Base-by-base conservation (phyloP, 2,888 invertebrate species). In the Drosophila mulleri region DNA sequence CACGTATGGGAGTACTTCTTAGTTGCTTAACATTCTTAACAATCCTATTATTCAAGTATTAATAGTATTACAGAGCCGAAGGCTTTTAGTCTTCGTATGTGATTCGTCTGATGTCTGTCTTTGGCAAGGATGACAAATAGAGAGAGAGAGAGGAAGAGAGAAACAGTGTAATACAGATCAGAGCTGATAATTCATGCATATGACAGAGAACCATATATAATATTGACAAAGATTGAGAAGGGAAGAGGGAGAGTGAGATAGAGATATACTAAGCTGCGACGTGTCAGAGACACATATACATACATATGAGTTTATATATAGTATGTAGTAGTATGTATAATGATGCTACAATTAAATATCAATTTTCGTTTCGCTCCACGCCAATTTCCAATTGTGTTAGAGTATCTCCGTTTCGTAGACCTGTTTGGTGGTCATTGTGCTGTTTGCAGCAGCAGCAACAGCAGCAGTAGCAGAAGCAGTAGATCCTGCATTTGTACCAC, bases 371-470 rank as follows among this genome's bases (percentile, higher is more conserved):
- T 93, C 93, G 72, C 89, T 91, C 93, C 93, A 93, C 77, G 88
- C 83, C 70, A 88, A 80, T 79, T 91, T 91, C 76, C 88, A 90
- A 83, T 92, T 92, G 81, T 91, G 95, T 96, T 96, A 98, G 95
- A 98, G 96, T 94, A 98, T 98, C 93, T 98, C 98, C 83, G 98
- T 98, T 94, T 98, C 98, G 93, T 98, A 98, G 84, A 97, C 96
- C 93, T 97, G 97, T 91, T 95, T 96, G 57, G 95, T 96, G 70
- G 96, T 96, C 78, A 95, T 94, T 65, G 84, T 80, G 29, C 47
- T 59, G 50, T 67, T 64, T 67, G 59, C 57, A 80, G 75, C 68
- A 81, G 71, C 78, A 75, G 73, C 67, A 62, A 48, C 61, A 70
- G 57, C 57, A 77, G 77, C 57, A 80, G 77, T 53, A 80, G 32